phyloP scores from a whole-genome alignment of 2,113 vertebrate species.

The Aegithalos caudatus region DNA sequence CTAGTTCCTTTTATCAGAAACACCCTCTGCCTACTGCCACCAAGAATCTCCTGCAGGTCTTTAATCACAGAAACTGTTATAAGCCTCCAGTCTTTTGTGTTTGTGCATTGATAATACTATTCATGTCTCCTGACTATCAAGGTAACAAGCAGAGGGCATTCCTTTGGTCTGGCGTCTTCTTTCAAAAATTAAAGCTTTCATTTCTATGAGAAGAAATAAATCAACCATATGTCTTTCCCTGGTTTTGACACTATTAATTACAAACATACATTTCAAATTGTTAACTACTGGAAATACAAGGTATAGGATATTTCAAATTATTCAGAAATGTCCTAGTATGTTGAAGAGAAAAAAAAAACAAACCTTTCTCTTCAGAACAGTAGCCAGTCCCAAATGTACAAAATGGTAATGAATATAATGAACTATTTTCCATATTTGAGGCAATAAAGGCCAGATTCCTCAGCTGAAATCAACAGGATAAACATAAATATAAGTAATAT shows the following conservation, averaged over 20 bases:
- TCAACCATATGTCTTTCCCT: not conserved
- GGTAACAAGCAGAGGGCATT: constrained; percentile 28
- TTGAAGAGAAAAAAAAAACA: not conserved
- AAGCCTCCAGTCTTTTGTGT: constrained; percentile 33
- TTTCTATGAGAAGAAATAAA: constrained; percentile 6
- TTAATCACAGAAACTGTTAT: constrained; percentile 40
- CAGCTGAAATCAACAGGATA: not conserved
- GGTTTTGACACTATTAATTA: not conserved
- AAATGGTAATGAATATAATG: not conserved
- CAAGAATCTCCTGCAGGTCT: constrained; percentile 23
- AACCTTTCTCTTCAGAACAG: not conserved
- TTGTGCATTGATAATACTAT: constrained; percentile 38
- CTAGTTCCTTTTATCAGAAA: not conserved
- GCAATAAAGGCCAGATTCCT: not conserved
- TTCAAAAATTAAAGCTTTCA: constrained; percentile 27
- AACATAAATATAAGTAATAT: not conserved
- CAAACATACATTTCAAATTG: not conserved
- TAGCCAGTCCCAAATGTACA: not conserved
- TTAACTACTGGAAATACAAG: not conserved
- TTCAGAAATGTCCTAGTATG: not conserved
- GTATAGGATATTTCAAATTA: not conserved
- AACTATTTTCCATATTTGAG: not conserved
- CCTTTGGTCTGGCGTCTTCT: constrained; percentile 7
- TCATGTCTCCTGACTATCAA: constrained; percentile 30
- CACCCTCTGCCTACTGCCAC: not conserved